Evolutionary conservation across 2,888 invertebrate species (phyloP).

Genomic region (Poecilobothrus nobilitatus): DNA sequence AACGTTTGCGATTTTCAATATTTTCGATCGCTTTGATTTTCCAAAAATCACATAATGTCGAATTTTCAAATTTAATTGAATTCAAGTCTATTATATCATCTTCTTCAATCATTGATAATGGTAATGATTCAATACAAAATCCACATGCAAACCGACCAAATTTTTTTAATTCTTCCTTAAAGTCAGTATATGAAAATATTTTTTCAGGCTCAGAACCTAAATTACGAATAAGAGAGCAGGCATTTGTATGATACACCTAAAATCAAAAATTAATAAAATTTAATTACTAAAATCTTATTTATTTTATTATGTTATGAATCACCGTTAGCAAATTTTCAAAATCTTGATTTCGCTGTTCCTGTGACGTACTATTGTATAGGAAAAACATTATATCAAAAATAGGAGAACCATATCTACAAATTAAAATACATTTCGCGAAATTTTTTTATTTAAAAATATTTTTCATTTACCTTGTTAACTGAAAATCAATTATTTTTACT

Average conservation of each 20-base stretch:
- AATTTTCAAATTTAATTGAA: slow-evolving; percentile 30
- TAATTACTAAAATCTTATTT: no score
- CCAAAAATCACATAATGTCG: slow-evolving; percentile 55
- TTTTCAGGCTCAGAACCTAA: slow-evolving; percentile 53
- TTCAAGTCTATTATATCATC: slow-evolving; percentile 49
- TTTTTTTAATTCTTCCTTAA: slow-evolving; percentile 43
- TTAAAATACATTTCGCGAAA: background rate
- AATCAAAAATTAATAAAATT: slow-evolving; percentile 29
- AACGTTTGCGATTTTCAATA: slow-evolving; percentile 50
- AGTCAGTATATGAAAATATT: slow-evolving; percentile 41
- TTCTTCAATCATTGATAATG: slow-evolving; percentile 48
- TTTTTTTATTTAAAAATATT: no score
- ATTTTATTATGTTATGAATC: background rate
- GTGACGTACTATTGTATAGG: slow-evolving; percentile 54
- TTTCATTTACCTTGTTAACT: slow-evolving; percentile 46
- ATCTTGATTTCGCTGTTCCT: slow-evolving; percentile 48
- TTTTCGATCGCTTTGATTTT: slow-evolving; percentile 52
- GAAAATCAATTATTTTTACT: slow-evolving; percentile 59
- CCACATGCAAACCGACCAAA: slow-evolving; percentile 47
- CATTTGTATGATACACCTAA: slow-evolving; percentile 51
- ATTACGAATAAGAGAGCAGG: slow-evolving; percentile 48
- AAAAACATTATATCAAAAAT: slow-evolving; percentile 54
- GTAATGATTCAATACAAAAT: slow-evolving; percentile 50
- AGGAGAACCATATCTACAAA: slow-evolving; percentile 46
- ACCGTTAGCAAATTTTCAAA: slow-evolving; percentile 46